Conservation (phyloP, 1,140 invertebrate species). For the Tetramorium simillimum region DNA sequence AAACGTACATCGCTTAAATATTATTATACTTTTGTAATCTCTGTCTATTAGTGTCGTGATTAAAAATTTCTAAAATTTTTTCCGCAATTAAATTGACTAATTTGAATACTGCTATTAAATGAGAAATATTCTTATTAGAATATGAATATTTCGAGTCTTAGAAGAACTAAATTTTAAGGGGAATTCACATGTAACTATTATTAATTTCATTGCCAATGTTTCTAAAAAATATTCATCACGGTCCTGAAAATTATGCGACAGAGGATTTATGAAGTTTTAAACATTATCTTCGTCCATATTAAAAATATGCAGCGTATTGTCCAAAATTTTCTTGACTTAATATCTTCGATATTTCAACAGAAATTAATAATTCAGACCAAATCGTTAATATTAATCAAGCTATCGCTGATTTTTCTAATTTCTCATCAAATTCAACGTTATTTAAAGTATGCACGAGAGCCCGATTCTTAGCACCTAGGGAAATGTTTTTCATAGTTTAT, state of each 20-base stretch:
- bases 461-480: background rate
- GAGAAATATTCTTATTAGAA: background rate
- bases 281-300: background rate
- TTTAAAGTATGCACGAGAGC: background rate
- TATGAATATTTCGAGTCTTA: background rate
- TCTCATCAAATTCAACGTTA: background rate
- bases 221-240: background rate
- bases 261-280: conserved; percentile 2
- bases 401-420: background rate
- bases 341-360: conserved; percentile 3
- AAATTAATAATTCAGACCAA: background rate
- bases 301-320: background rate
- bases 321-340: background rate
- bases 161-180: background rate
- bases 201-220: background rate
- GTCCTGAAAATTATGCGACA: conserved; percentile 17
- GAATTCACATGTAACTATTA: background rate
- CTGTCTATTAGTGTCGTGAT: background rate
- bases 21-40: background rate
- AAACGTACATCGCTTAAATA: background rate
- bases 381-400: background rate
- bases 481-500: conserved; percentile 33
- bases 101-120: conserved; percentile 7
- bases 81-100: background rate
- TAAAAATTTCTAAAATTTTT: background rate